These are phyloP conservation scores for Tapirus indicus DNA, from an alignment of 2,797 vertebrate species.

Conservation along the genomic window DNA sequence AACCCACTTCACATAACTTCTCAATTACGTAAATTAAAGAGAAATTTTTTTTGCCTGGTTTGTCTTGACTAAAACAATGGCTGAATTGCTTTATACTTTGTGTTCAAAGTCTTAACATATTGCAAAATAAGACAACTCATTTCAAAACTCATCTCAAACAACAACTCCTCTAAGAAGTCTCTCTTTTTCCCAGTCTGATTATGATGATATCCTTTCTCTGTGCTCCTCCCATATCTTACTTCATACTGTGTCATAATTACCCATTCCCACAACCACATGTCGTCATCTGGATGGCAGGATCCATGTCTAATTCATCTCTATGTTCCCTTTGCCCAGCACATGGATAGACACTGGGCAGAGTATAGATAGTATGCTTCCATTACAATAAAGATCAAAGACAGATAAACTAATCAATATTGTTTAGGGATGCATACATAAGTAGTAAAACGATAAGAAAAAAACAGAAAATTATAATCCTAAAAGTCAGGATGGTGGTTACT, in stretches of 20 bases:
- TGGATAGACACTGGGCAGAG: background rate
- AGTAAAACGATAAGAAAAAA: constrained; percentile 19
- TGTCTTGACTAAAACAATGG: background rate
- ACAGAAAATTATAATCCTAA: background rate
- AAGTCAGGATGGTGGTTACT: background rate
- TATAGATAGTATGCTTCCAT: background rate
- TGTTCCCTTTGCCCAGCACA: background rate
- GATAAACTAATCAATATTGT: background rate
- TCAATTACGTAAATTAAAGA: background rate
- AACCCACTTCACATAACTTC: background rate
- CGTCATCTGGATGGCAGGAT: background rate
- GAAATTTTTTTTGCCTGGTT: background rate
- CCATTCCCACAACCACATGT: background rate
- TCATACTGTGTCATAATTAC: background rate
- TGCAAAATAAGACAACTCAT: background rate
- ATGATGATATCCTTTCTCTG: background rate
- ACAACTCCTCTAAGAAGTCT: background rate
- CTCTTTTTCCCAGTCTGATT: background rate
- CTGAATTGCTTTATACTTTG: background rate
- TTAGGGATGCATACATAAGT: background rate
- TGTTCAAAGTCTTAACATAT: constrained; percentile 5
- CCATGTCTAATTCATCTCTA: background rate
- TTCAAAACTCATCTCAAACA: constrained; percentile 18
- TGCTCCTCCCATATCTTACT: background rate
- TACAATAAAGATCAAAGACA: background rate